These are phyloP conservation scores for Zapus hudsonius DNA, from an alignment of 2,113 vertebrate species.

Conservation along the genomic window DNA sequence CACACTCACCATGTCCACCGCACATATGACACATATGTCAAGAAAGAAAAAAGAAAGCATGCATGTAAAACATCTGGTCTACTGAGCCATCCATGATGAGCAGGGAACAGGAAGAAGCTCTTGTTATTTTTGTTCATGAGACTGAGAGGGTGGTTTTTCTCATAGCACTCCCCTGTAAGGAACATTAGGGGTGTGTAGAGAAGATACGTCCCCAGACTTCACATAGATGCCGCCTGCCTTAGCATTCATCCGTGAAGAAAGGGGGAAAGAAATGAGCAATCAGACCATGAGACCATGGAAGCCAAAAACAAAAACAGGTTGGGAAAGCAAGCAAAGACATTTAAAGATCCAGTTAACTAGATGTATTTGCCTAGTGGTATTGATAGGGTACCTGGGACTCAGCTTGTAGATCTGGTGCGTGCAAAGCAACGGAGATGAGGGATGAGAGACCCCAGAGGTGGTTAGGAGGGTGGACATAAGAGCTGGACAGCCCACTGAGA, in stretches of 20 bases:
- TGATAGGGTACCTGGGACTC: background rate
- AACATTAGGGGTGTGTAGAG: background rate
- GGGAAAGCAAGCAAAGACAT: background rate
- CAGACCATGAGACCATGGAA: background rate
- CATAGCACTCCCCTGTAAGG: background rate
- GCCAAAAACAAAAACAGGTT: background rate
- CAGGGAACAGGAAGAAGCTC: too few relatives aligned
- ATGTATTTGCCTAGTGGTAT: background rate
- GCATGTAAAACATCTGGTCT: background rate
- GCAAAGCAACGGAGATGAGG: fast-evolving
- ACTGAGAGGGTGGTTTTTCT: background rate
- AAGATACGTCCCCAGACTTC: background rate
- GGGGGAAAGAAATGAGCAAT: background rate
- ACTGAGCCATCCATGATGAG: background rate
- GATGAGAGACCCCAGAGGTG: background rate
- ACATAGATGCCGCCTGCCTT: background rate
- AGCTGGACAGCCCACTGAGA: too few relatives aligned
- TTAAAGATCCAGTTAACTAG: background rate
- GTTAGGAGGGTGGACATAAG: background rate
- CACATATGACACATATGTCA: too few relatives aligned
- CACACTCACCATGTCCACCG: too few relatives aligned
- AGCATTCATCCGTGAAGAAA: background rate
- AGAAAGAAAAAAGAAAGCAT: too few relatives aligned
- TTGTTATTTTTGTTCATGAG: background rate
- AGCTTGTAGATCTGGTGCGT: fast-evolving